phyloP scores from a whole-genome alignment of 2,888 invertebrate genomes.

The Drosophila anceps region DNA sequence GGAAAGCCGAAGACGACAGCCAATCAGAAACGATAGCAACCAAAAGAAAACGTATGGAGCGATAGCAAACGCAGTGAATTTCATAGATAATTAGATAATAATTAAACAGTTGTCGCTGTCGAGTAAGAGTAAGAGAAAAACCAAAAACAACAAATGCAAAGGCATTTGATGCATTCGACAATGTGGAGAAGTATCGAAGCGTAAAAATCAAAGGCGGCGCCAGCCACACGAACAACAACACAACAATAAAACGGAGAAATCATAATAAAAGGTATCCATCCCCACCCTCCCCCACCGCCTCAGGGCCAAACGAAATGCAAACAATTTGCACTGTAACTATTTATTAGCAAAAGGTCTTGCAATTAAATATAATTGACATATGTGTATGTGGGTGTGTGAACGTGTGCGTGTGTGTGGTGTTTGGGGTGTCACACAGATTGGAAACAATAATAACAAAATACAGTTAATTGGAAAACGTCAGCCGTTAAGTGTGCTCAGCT shows the following conservation, averaged over 20 bases:
- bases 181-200: conserved; percentile 71
- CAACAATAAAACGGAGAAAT: conserved; percentile 54
- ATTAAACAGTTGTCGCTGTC: conserved; percentile 45
- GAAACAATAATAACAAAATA: conserved; percentile 35
- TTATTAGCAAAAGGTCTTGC: conserved; percentile 44
- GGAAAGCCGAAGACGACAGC: conserved; percentile 38
- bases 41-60: conserved; percentile 50
- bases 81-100: conserved; percentile 46
- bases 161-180: conserved; percentile 55
- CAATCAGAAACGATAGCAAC: conserved; percentile 42
- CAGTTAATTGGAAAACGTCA: conserved; percentile 24
- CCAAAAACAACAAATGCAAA: conserved; percentile 54
- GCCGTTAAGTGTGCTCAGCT: conserved; percentile 47
- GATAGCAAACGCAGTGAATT: conserved; percentile 57
- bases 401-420: conserved; percentile 18
- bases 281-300: background rate
- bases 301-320: conserved; percentile 44
- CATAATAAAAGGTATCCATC: conserved; percentile 66
- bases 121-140: conserved; percentile 13
- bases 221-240: conserved; percentile 53
- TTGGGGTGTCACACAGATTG: conserved; percentile 14
- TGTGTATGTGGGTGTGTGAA: conserved; percentile 15
- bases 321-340: conserved; percentile 42
- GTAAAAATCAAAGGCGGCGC: conserved; percentile 70
- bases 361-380: conserved; percentile 35